Percentiles rank a stretch among this genome's conserved stretches.
These are phyloP conservation scores for Biston stratarius DNA, from an alignment of 2,888 invertebrate genomes.

Conservation along the genomic window DNA sequence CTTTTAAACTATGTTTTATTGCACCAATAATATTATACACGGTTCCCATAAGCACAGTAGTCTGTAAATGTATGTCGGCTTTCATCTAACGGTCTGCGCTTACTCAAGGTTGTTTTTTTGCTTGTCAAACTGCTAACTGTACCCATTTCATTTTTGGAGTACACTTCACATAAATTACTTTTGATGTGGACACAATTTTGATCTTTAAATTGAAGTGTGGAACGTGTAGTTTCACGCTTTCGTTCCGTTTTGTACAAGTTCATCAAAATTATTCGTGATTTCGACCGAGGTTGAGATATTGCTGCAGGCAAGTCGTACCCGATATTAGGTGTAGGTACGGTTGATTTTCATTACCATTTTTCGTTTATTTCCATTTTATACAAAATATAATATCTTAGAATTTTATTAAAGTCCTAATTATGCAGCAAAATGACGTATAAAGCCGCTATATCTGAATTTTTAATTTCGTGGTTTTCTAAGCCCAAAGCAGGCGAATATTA, in stretches of 20 bases:
- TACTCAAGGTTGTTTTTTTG: constrained; percentile 72
- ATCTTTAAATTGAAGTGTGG: constrained; percentile 44
- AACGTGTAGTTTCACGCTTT: constrained; percentile 39
- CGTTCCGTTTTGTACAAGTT: constrained; percentile 13
- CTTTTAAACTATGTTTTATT: constrained; percentile 6
- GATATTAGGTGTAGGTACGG: not conserved
- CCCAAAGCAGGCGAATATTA: too few species aligned
- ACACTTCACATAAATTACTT: constrained; percentile 56
- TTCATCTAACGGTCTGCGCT: constrained; percentile 67
- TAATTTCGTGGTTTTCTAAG: too few species aligned
- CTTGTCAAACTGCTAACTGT: constrained; percentile 80
- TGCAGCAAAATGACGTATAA: not conserved
- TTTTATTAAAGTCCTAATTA: not conserved
- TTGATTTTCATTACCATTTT: not conserved
- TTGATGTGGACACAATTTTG: constrained; percentile 49
- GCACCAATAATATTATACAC: constrained; percentile 28
- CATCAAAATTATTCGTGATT: constrained; percentile 18
- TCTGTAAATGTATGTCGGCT: constrained; percentile 60
- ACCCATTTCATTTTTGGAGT: constrained; percentile 63
- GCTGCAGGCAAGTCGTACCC: constrained; percentile 9
- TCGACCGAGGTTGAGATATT: constrained; percentile 17
- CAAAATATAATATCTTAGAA: too few species aligned
- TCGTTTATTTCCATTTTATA: too few species aligned
- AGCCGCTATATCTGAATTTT: too few species aligned
- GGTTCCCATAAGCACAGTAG: constrained; percentile 39